Conservation (phyloP, 1,140 invertebrate genomes). For the Drosophila paulistorum region DNA sequence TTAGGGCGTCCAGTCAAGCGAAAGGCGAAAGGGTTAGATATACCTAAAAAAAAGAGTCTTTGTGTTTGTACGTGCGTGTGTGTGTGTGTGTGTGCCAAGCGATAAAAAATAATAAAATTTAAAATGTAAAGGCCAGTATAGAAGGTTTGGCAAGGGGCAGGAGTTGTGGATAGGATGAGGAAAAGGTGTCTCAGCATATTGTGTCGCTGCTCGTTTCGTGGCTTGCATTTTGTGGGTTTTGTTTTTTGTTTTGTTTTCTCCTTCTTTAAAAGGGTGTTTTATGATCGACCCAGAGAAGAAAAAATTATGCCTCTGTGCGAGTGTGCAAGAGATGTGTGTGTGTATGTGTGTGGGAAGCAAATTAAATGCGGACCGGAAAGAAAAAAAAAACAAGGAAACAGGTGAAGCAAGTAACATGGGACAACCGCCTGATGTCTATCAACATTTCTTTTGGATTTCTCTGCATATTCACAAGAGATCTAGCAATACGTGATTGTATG, state of each 20-base stretch:
- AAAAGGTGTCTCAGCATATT: conserved; percentile 57
- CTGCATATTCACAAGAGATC: too few relatives aligned
- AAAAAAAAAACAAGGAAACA: conserved; percentile 21
- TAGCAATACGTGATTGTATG: too few relatives aligned
- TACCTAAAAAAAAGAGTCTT: conserved; percentile 23
- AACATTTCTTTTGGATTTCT: background rate
- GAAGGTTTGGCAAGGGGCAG: background rate
- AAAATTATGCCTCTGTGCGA: conserved; percentile 1
- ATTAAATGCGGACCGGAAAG: conserved; percentile 45
- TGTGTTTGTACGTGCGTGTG: background rate
- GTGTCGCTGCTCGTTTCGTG: conserved; percentile 74
- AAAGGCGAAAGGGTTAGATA: conserved; percentile 56
- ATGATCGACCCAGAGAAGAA: conserved; percentile 35
- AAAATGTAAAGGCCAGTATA: conserved; percentile 48
- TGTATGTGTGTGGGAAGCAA: conserved; percentile 39
- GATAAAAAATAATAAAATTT: conserved; percentile 76
- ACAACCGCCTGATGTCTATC: conserved; percentile 35
- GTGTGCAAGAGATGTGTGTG: background rate
- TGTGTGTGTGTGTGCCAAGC: conserved; percentile 38
- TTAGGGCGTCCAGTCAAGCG: conserved; percentile 38
- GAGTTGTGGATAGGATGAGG: background rate
- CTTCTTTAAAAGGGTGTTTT: conserved; percentile 33
- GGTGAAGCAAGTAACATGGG: conserved; percentile 47
- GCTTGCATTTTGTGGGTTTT: conserved; percentile 46
- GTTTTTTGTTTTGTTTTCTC: conserved; percentile 12